phyloP scores from a whole-genome alignment of 2,113 vertebrate species.

The Actenoides lindsayi region DNA sequence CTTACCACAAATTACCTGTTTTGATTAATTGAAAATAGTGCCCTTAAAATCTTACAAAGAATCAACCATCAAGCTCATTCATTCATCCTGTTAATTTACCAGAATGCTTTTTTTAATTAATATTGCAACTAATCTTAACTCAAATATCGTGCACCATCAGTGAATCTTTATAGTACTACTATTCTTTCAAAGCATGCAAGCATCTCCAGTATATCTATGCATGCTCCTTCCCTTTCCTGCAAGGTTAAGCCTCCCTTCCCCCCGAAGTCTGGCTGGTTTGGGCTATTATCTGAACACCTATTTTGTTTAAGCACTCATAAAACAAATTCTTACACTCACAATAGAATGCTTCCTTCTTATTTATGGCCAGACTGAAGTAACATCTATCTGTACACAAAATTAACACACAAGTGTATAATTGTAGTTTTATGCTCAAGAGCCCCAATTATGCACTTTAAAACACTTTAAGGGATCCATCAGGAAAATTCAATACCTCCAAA shows the following conservation, averaged over 20 bases:
- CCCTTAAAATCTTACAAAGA: not conserved
- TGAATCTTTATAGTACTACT: not conserved
- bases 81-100: not conserved
- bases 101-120: not conserved
- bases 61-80: not conserved
- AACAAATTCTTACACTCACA: constrained; percentile 27
- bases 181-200: not conserved
- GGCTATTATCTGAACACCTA: constrained; percentile 33
- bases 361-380: constrained; percentile 66
- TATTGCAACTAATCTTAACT: not conserved
- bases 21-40: not conserved
- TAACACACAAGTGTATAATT: constrained; percentile 79
- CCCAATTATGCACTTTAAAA: constrained; percentile 74
- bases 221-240: not conserved
- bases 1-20: not conserved
- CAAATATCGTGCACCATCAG: not conserved
- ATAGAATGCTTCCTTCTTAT: constrained; percentile 60
- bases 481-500: constrained; percentile 55
- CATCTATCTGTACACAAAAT: constrained; percentile 72
- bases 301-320: constrained; percentile 54
- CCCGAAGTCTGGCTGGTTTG: not conserved
- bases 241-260: not conserved
- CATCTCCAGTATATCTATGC: not conserved
- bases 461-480: constrained; percentile 59
- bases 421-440: constrained; percentile 76